phyloP scores from a whole-genome alignment of 2,888 invertebrate genomes.

The Sinotaia quadrata region DNA sequence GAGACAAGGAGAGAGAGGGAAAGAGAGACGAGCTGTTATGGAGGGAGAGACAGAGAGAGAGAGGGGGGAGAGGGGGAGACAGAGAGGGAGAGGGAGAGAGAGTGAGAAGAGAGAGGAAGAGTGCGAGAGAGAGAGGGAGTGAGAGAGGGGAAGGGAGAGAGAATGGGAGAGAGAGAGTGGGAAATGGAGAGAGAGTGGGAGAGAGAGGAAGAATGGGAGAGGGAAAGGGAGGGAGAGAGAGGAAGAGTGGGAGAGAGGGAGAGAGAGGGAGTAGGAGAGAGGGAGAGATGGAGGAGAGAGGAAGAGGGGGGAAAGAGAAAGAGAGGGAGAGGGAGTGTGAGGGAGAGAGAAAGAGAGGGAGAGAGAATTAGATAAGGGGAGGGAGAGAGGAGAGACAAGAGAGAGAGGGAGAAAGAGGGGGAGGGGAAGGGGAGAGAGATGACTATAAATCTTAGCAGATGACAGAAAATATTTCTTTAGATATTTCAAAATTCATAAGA shows the following conservation, averaged over 20 bases:
- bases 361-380: background rate
- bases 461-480: no score
- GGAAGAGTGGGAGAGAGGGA: background rate
- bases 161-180: background rate
- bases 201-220: background rate
- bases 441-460: no score
- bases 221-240: background rate
- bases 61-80: background rate
- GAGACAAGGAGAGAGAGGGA: background rate
- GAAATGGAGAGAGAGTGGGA: background rate
- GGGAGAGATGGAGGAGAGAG: background rate
- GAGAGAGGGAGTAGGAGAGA: background rate
- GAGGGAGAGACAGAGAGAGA: background rate
- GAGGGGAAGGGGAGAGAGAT: background rate
- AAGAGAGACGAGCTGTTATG: background rate
- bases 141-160: background rate
- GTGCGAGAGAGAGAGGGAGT: background rate
- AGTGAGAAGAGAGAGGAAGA: background rate
- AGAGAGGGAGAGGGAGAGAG: background rate
- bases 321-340: background rate
- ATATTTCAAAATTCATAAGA: no score
- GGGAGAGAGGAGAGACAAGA: slow-evolving; percentile 3
- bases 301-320: background rate
- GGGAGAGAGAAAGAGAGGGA: background rate
- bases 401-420: background rate